These are phyloP conservation scores for Pristionchus maxplancki DNA, from an alignment of 2,888 invertebrate species.

Conservation along the genomic window DNA sequence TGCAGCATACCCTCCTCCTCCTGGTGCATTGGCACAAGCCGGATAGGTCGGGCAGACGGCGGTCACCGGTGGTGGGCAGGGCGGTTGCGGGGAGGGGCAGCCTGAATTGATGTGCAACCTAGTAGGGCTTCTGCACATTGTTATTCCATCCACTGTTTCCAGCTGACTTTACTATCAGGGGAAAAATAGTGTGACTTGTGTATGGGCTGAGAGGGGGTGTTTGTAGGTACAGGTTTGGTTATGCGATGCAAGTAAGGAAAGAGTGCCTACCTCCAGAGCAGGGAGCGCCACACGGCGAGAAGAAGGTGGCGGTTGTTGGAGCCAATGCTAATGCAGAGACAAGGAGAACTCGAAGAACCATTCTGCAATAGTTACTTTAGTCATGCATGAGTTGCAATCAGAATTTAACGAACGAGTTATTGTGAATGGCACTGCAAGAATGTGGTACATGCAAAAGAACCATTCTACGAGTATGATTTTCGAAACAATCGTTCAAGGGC, in stretches of 20 bases:
- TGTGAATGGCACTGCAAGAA: too few species aligned
- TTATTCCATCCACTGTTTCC: too few species aligned
- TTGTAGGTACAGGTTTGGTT: too few species aligned
- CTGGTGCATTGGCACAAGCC: not conserved
- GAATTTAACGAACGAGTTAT: too few species aligned
- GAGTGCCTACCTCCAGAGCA: not conserved
- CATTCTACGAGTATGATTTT: not conserved
- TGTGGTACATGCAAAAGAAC: too few species aligned
- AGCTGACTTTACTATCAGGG: too few species aligned
- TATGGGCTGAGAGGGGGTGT: too few species aligned
- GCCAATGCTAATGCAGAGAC: not conserved
- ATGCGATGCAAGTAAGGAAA: too few species aligned
- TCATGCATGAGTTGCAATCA: not conserved
- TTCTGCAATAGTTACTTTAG: not conserved
- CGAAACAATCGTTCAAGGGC: not conserved
- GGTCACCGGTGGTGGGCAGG: not conserved
- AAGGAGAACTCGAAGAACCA: not conserved
- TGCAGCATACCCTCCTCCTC: not conserved
- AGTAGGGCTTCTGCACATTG: too few species aligned
- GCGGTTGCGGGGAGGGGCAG: not conserved
- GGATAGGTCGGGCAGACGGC: slow-evolving; percentile 28
- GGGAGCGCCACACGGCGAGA: slow-evolving; percentile 25
- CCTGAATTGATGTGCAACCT: not conserved
- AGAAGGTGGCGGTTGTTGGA: not conserved
- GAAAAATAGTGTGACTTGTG: too few species aligned